Evolutionary conservation across 2,888 invertebrate species (phyloP), one percentile per base, ranked within the genome.

Genomic region (Pollenia amentaria): DNA sequence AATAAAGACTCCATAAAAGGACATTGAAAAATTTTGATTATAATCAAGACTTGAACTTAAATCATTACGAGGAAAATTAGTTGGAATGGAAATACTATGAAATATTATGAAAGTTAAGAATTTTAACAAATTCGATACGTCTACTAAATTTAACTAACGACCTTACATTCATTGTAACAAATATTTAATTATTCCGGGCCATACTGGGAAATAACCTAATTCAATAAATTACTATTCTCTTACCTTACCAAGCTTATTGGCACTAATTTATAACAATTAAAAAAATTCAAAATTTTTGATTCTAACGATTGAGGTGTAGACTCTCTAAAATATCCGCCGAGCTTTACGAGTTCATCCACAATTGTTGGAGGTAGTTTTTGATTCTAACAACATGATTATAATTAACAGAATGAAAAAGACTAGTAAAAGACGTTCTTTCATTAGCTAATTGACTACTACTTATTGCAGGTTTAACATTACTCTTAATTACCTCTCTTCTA

Each of bases 71-170:
- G 48, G 4, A 76, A 76, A 48, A 38, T 76, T 76, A 6, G 48
- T 48, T 12, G 76, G 64, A 48, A 76, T 16, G 11, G 44, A 77
- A 11, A 62, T 8, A 40, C 62, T 42, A 11, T 16, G 72, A 48
- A n/a, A 79, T 70, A 18, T 72, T 72, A 38, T 70, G 16, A 18
- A 18, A n/a, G 1, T 64, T 64, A 46, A 64, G 60, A 16, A 76
- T 64, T n/a, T 38, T 51, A 6, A 14, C 2, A n/a, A 73, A 60
- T 57, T 73, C 72, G 3, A 60, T 73, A 1, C 72, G 21, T 67
- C 55, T 57, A 8, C 57, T 72, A 0, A 57, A 18, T 21, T 72
- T 42, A 21, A 72, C 44, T 21, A 46, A 51, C 6, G 55, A 78
- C 14, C 42, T 69, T 10, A 46, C 11, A 44, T 78, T 69, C 6